These are phyloP conservation scores for Agrotis puta DNA, from an alignment of 2,888 invertebrate species.

Conservation along the genomic window DNA sequence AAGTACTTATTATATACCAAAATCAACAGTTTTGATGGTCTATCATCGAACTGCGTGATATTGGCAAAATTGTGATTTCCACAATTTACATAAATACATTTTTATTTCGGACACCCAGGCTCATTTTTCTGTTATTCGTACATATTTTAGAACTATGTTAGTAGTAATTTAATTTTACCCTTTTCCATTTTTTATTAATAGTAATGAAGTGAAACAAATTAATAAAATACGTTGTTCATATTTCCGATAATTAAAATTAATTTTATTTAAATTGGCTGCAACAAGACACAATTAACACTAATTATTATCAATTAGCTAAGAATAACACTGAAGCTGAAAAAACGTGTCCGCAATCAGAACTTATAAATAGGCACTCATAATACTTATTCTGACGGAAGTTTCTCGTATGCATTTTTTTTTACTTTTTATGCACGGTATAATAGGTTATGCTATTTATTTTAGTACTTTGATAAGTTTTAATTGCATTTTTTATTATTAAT, in stretches of 20 bases:
- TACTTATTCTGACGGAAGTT: background rate
- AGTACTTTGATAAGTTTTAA: too few species aligned
- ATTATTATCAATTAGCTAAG: conserved; percentile 53
- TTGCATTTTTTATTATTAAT: too few species aligned
- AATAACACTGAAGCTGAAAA: conserved; percentile 40
- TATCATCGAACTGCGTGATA: too few species aligned
- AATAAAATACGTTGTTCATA: background rate
- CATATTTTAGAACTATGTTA: too few species aligned
- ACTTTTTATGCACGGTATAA: background rate
- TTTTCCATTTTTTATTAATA: too few species aligned
- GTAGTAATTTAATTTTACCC: too few species aligned
- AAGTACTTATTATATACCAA: background rate
- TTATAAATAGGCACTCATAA: background rate
- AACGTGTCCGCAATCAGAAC: conserved; percentile 24
- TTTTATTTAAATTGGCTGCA: conserved; percentile 54
- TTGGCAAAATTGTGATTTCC: background rate
- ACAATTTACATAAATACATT: background rate
- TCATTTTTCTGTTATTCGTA: too few species aligned
- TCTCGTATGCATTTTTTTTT: background rate
- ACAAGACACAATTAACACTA: conserved; percentile 51
- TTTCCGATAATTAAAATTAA: conserved; percentile 48
- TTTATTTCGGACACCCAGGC: too few species aligned
- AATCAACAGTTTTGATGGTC: background rate
- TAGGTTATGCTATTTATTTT: background rate
- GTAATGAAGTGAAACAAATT: too few species aligned